A percentile compares a stretch with the other conserved stretches of the same genome.
These are phyloP conservation scores for Drymonia ruficornis DNA, from an alignment of 2,888 invertebrate species.

Conservation along the genomic window DNA sequence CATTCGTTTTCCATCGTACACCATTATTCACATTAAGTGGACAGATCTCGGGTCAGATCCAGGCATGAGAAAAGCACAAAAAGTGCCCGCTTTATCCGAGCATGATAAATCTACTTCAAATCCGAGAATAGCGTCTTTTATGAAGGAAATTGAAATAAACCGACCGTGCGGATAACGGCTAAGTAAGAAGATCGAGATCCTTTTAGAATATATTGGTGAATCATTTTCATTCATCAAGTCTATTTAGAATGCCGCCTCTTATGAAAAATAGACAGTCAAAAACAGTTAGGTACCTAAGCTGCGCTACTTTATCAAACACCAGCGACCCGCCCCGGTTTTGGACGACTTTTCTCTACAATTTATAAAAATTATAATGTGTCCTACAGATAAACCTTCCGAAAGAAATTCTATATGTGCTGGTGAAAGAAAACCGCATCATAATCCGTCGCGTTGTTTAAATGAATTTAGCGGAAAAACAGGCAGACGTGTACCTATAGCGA, in stretches of 20 bases:
- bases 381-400: no score
- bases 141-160: constrained; percentile 86
- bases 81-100: constrained; percentile 85
- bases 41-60: constrained; percentile 85
- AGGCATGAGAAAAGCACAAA: constrained; percentile 85
- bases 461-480: no score
- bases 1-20: constrained; percentile 84
- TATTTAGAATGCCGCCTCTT: constrained; percentile 36
- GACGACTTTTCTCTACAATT: no score
- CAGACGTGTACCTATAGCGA: no score
- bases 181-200: constrained; percentile 83
- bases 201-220: constrained; percentile 82
- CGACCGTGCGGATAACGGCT: constrained; percentile 85
- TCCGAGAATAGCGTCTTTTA: constrained; percentile 85
- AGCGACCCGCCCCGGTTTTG: no score
- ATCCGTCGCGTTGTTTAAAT: no score
- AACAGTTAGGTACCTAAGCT: not conserved
- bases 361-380: no score
- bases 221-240: constrained; percentile 80
- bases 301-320: not conserved
- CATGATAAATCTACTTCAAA: constrained; percentile 86
- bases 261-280: constrained; percentile 9
- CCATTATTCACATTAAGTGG: constrained; percentile 86
- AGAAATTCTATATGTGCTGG: no score
- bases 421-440: no score